These are phyloP conservation scores for Sclerodermus sp. DNA, from an alignment of 2,888 invertebrate species.

Conservation along the genomic window DNA sequence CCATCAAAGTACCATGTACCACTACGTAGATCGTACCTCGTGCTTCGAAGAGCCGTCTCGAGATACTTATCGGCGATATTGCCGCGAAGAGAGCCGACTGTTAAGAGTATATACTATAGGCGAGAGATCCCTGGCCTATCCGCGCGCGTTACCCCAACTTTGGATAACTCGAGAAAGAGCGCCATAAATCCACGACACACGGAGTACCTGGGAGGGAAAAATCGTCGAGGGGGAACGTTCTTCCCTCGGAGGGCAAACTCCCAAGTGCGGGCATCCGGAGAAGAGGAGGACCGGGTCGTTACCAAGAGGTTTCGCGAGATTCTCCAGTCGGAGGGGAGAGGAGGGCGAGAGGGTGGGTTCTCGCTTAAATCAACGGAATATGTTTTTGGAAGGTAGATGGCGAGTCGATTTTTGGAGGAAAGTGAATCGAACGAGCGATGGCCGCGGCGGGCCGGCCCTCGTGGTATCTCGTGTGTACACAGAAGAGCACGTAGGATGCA, in stretches of 20 bases:
- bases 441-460: not conserved
- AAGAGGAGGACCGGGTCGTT: too few species aligned
- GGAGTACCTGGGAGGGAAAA: too few species aligned
- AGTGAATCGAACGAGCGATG: not conserved
- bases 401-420: slow-evolving; percentile 34
- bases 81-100: slow-evolving; percentile 32
- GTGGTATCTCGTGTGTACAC: not conserved
- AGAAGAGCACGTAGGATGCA: not conserved
- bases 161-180: not conserved
- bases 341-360: too few species aligned
- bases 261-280: too few species aligned
- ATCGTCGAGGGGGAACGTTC: too few species aligned
- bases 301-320: too few species aligned
- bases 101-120: slow-evolving; percentile 4
- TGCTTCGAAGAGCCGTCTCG: slow-evolving; percentile 40
- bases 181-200: too few species aligned
- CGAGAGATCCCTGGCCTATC: not conserved
- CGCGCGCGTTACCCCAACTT: not conserved
- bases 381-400: not conserved
- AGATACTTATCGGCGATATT: slow-evolving; percentile 54
- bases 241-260: too few species aligned
- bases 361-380: too few species aligned
- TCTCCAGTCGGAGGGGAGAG: too few species aligned
- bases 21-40: slow-evolving; percentile 32
- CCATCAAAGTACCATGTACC: slow-evolving; percentile 52